A percentile compares a stretch with the other conserved stretches of the same genome.
phyloP scores from a whole-genome alignment of 2,797 vertebrate species.

The Peromyscus attwateri region DNA sequence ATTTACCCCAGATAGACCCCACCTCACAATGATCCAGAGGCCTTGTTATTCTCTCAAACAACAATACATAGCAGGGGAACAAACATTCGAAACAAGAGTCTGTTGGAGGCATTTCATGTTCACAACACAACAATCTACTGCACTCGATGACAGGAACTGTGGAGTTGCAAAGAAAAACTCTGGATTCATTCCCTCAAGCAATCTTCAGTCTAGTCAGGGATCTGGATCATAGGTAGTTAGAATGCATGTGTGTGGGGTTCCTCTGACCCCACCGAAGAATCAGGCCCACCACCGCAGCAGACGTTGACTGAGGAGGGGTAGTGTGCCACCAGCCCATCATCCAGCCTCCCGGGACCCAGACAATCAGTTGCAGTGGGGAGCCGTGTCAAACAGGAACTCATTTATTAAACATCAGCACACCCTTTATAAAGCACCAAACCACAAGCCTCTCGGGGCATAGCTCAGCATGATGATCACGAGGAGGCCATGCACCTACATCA shows the following conservation, averaged over 20 bases:
- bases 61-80: neutral
- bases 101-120: neutral
- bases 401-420: too few species aligned
- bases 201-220: neutral
- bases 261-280: too few species aligned
- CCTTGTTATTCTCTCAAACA: neutral
- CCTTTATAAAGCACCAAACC: too few species aligned
- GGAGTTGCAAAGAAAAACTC: neutral
- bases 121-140: neutral
- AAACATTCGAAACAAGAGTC: neutral
- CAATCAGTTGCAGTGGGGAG: too few species aligned
- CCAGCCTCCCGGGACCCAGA: too few species aligned
- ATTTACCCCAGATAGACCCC: neutral
- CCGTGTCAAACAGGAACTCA: too few species aligned
- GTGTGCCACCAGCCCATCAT: too few species aligned
- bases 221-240: neutral
- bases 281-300: too few species aligned
- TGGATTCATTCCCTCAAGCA: neutral
- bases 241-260: neutral
- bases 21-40: neutral
- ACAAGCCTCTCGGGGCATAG: too few species aligned
- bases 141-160: neutral
- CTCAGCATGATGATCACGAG: too few species aligned
- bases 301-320: too few species aligned
- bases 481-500: too few species aligned